Evolutionary conservation across 2,113 vertebrate genomes (phyloP), one percentile per base, ranked within the genome.

Genomic region (Vidua macroura): DNA sequence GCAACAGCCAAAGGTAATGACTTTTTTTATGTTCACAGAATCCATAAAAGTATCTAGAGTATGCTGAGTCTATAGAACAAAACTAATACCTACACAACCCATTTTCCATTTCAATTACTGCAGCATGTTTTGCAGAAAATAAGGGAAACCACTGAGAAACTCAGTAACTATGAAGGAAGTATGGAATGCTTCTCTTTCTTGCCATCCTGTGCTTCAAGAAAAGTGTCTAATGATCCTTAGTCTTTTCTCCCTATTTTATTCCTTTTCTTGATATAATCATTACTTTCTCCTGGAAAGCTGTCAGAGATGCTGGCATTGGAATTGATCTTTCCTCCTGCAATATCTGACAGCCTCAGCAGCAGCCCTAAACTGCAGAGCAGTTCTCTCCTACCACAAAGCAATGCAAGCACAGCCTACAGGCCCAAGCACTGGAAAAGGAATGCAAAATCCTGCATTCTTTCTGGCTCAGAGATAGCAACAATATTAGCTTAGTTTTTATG

Each of bases 401-500:
- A 22, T 2, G 5, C 0, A 10, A 78, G 63, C 46, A 48, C 51
- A 80, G 78, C 39, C 37, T 25, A 13, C 0, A 3, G 81, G 37
- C 37, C 67, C n/a, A 51, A 55, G 43, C 43, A 8, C 60, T 49
- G 49, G 9, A 60, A 88, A 86, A 74, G 44, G 62, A 92, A 94
- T 80, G 56, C 31, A 72, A 81, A 86, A 83, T 53, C 68, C 60
- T 84, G n/a, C 52, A 49, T n/a, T 33, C 69, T 55, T 75, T 60
- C 85, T 96, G 92, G 92, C 93, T 92, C 78, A 55, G 39, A 69
- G 63, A 91, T 56, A 77, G 60, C 51, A 83, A 86, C 82, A 93
- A 48, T 63, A 95, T 88, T 86, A 91, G 79, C 48, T 93, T 52
- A 28, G 63, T 49, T 93, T 90, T 93, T 78, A 91, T 53, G 73